Evolutionary conservation across 2,888 invertebrate genomes (phyloP).

Genomic region (Cheilosia soror): DNA sequence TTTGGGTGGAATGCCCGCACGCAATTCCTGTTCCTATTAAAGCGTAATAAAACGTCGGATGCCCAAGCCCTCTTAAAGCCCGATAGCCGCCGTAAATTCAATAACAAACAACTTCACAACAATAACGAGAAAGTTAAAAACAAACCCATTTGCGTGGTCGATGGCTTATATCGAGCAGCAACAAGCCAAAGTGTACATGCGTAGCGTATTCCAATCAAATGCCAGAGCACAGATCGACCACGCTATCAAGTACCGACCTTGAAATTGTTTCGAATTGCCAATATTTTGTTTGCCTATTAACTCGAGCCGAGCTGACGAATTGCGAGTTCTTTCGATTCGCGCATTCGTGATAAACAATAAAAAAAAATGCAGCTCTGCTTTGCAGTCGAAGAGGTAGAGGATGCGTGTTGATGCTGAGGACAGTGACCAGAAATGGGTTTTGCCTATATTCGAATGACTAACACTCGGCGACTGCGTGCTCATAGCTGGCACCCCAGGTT

Average conservation of each 20-base stretch:
- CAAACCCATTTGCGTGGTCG: slow-evolving; percentile 44
- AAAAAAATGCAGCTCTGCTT: no score
- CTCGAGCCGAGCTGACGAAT: slow-evolving; percentile 38
- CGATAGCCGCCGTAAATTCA: no score
- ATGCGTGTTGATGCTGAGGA: slow-evolving; percentile 15
- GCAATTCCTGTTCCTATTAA: no score
- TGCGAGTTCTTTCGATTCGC: slow-evolving; percentile 7
- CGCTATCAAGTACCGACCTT: slow-evolving; percentile 49
- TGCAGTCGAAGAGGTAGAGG: no score
- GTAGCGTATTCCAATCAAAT: neutral
- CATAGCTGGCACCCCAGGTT: neutral
- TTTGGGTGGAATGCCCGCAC: no score
- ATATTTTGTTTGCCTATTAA: slow-evolving; percentile 4
- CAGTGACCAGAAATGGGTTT: neutral
- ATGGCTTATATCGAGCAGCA: neutral
- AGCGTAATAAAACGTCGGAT: no score
- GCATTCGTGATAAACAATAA: neutral
- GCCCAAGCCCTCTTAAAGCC: no score
- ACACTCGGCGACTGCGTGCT: slow-evolving; percentile 44
- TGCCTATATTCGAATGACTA: slow-evolving; percentile 28
- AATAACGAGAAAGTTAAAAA: no score
- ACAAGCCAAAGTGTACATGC: neutral
- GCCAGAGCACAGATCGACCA: neutral
- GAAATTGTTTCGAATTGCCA: slow-evolving; percentile 38
- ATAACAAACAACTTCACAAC: no score